Evolutionary conservation across 2,888 invertebrate genomes (phyloP), one percentile per base, ranked within the genome.

Genomic region (Rotaria sp.): DNA sequence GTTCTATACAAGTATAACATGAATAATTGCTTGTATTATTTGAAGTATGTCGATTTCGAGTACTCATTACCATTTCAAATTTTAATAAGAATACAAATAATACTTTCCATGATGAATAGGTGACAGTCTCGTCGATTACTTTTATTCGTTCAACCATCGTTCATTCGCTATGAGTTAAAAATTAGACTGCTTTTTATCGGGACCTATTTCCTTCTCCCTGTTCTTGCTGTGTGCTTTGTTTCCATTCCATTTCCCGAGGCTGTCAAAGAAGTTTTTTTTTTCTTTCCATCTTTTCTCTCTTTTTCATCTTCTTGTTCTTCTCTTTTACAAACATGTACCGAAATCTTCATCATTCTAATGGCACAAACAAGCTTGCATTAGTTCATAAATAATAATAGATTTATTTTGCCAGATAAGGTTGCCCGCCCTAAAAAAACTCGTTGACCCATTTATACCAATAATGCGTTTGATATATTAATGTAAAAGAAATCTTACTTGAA

Each of bases 1-100:
- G 45, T 80, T 80, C 80, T 18, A 80, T n/a, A 45, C 80, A 80
- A 26, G 41, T 80, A n/a, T n/a, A 80, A 45, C 80, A 80, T 80
- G 67, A 35, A 67, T 35, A 18, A 67, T 35, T 35, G 5, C 7
- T 67, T 67, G 35, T 67, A 21, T 21, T 18, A 35, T 38, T 35
- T 1, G 35, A 8, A 21, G 5, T 35, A 67, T 1, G 8, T 35
- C 21, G 35, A 18, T 5, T 35, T 18, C 21, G 18, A 35, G 30
- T 35, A 67, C 35, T 67, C 1, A 21, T 35, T 7, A 30, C 67
- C 18, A 67, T 35, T 35, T 67, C 7, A 38, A 67, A 21, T 67
- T 67, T 21, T 67, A 67, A 38, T 67, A 67, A 2, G 21, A 67
- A 35, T 67, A 67, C 21, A 18, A 67, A 67, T 38, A 67, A 67